phyloP scores from a whole-genome alignment of 2,797 vertebrate species.

The Schizopygopsis malacanthus region DNA sequence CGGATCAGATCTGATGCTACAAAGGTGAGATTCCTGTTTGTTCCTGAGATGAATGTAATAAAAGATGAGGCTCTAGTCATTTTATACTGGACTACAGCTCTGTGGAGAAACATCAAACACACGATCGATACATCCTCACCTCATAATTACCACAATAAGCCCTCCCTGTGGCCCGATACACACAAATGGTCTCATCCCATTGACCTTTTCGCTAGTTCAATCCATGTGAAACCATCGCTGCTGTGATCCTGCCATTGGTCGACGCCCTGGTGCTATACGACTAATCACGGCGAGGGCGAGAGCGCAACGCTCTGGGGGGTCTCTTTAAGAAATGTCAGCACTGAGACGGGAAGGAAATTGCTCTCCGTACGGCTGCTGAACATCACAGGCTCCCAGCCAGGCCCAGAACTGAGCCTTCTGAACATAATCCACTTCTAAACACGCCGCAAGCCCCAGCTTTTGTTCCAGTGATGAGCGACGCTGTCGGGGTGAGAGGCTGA shows the following conservation, averaged over 20 bases:
- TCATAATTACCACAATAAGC: constrained; percentile 40
- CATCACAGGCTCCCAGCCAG: constrained; percentile 53
- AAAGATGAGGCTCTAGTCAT: not conserved
- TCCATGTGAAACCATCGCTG: constrained; percentile 1
- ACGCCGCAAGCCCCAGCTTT: constrained; percentile 33
- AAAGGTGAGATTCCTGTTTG: not conserved
- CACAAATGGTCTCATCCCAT: not conserved
- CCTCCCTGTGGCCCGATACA: not conserved
- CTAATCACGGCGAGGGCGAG: constrained; percentile 56
- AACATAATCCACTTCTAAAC: constrained; percentile 50
- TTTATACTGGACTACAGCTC: not conserved
- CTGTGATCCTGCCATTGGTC: not conserved
- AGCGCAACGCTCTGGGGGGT: constrained; percentile 47
- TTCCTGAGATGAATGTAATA: not conserved
- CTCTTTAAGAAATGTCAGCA: constrained; percentile 63
- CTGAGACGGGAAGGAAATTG: constrained; percentile 55
- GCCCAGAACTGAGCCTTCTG: constrained; percentile 35
- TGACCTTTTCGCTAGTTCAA: constrained; percentile 30
- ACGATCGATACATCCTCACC: not conserved
- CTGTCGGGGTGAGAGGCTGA: constrained; percentile 15
- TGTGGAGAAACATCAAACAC: constrained; percentile 29
- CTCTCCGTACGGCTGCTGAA: constrained; percentile 49
- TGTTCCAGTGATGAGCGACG: constrained; percentile 49
- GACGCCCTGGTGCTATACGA: constrained; percentile 1
- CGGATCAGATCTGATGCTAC: not conserved